Percentiles rank a stretch among this genome's conserved stretches.
These are phyloP conservation scores for Drosophila macrothrix DNA, from an alignment of 2,888 invertebrate genomes.

Conservation along the genomic window DNA sequence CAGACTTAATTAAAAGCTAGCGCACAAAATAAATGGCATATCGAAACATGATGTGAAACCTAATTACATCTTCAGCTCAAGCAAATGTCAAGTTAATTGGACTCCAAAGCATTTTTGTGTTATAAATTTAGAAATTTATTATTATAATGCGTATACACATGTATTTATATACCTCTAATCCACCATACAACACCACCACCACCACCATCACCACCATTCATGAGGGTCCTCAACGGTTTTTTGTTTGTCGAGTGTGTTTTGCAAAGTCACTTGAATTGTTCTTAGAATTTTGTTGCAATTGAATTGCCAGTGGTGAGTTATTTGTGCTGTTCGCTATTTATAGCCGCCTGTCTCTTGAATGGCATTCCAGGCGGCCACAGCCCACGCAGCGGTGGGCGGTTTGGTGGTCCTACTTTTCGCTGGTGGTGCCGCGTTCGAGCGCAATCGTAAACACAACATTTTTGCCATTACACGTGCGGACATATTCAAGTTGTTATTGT, in stretches of 20 bases:
- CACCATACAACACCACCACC: neutral
- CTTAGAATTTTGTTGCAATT: constrained; percentile 51
- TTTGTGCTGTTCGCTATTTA: constrained; percentile 59
- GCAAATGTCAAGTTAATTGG: constrained; percentile 23
- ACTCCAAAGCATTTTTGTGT: constrained; percentile 23
- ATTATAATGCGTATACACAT: constrained; percentile 29
- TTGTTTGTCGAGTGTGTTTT: constrained; percentile 28
- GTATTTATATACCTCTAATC: neutral
- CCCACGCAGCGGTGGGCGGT: constrained; percentile 39
- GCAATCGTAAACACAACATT: constrained; percentile 68
- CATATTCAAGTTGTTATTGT: constrained; percentile 48
- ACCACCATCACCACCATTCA: neutral
- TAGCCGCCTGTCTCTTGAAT: constrained; percentile 66
- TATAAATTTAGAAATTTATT: constrained; percentile 25
- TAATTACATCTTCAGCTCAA: constrained; percentile 8
- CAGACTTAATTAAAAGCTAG: neutral
- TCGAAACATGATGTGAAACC: neutral
- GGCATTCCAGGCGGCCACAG: constrained; percentile 56
- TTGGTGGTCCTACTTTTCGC: neutral
- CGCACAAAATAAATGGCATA: neutral
- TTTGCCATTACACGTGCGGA: constrained; percentile 70
- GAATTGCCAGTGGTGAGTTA: constrained; percentile 44
- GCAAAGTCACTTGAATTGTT: constrained; percentile 48
- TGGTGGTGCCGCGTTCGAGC: constrained; percentile 20
- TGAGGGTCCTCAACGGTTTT: constrained; percentile 1